Percentiles rank a stretch among this genome's conserved stretches.
Evolutionary conservation across 1,140 invertebrate genomes (phyloP).

Genomic region (Dufourea novaeangliae): DNA sequence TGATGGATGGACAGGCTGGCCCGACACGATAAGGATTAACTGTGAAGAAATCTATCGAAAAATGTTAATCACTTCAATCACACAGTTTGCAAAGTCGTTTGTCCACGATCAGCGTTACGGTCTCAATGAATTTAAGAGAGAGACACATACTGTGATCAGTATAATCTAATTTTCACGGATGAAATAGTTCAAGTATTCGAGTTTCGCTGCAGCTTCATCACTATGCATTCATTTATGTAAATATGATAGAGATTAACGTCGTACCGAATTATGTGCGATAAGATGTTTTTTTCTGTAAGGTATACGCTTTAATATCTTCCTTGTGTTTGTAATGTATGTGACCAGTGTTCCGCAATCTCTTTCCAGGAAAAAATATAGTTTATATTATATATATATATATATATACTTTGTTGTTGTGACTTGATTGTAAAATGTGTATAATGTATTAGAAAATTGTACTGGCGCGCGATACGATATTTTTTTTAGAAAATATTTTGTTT

Average conservation of each 20-base stretch:
- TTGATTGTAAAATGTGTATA: constrained; percentile 33
- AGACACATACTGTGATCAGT: constrained; percentile 24
- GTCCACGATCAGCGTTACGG: constrained; percentile 8
- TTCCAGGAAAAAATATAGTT: constrained; percentile 14
- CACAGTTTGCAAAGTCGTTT: constrained; percentile 32
- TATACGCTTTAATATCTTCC: constrained; percentile 68
- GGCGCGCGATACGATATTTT: background rate
- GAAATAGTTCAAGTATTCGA: constrained; percentile 54
- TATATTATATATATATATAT: constrained; percentile 6
- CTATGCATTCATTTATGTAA: constrained; percentile 64
- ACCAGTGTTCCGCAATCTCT: constrained; percentile 38
- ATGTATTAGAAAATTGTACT: constrained; percentile 27
- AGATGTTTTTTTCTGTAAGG: constrained; percentile 62
- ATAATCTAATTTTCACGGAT: constrained; percentile 48
- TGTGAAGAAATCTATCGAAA: background rate
- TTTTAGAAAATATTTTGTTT: constrained; percentile 20
- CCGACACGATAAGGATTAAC: constrained; percentile 15
- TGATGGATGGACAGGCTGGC: constrained; percentile 1
- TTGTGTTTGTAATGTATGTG: constrained; percentile 70
- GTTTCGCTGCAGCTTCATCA: constrained; percentile 58
- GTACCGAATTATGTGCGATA: constrained; percentile 45
- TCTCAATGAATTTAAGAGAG: constrained; percentile 12
- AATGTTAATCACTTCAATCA: constrained; percentile 1
- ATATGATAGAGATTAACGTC: constrained; percentile 56
- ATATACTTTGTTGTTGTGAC: constrained; percentile 18